phyloP scores from a whole-genome alignment of 1,140 invertebrate genomes.

The Calosoma granatense region DNA sequence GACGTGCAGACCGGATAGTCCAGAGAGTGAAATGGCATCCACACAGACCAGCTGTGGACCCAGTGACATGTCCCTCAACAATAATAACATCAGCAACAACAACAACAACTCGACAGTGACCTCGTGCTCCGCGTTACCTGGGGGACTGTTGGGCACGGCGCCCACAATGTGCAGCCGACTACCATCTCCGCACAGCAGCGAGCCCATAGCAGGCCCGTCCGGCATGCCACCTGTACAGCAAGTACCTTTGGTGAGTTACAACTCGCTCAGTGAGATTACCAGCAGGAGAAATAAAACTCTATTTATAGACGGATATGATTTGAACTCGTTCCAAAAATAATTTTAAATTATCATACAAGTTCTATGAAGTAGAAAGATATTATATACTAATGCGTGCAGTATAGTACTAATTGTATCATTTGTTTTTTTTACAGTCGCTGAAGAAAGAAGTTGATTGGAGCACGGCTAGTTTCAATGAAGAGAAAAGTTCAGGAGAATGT shows the following conservation, averaged over 20 bases:
- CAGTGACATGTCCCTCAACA: slow-evolving; percentile 43
- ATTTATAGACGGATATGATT: neutral
- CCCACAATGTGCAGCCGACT: slow-evolving; percentile 32
- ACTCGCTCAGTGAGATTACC: neutral
- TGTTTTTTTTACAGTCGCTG: slow-evolving; percentile 55
- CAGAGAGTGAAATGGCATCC: slow-evolving; percentile 28
- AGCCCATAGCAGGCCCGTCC: slow-evolving; percentile 63
- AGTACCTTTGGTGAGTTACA: slow-evolving; percentile 65
- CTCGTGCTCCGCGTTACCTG: slow-evolving; percentile 13
- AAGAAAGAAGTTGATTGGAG: slow-evolving; percentile 84
- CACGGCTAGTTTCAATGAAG: slow-evolving; percentile 60
- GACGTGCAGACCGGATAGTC: slow-evolving; percentile 12
- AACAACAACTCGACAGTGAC: slow-evolving; percentile 7
- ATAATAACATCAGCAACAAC: neutral
- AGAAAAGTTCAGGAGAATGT: slow-evolving; percentile 63
- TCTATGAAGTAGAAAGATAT: too few species aligned
- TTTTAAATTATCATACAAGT: too few species aligned
- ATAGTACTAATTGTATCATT: too few species aligned
- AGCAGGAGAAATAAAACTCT: neutral
- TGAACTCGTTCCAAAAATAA: neutral
- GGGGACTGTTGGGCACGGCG: neutral
- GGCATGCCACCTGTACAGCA: slow-evolving; percentile 73
- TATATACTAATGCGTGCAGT: too few species aligned
- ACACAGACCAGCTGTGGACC: slow-evolving; percentile 29
- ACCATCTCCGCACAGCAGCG: slow-evolving; percentile 52